Base-by-base conservation (phyloP, 2,797 vertebrate genomes). In the Bradypus variegatus region DNA sequence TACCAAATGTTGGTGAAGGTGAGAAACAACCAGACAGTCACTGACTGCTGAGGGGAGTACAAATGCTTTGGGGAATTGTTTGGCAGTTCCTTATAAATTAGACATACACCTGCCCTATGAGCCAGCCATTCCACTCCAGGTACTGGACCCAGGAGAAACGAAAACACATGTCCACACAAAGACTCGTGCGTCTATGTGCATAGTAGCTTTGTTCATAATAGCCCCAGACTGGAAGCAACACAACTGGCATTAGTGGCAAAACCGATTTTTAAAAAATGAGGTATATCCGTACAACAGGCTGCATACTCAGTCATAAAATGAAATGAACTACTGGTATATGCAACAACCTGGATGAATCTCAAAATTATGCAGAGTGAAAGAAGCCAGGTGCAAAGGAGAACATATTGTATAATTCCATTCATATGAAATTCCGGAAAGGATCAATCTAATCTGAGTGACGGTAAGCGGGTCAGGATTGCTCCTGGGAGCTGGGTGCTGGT, bases 241-340 rank as follows among this genome's bases (percentile, higher is more conserved):
- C 50, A 16, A 16, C 48, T 25, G 41, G 18, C 70, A 18, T 36
- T 33, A 33, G n/a, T 15, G 33, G 80, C 67, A 55, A 86, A 62
- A 36, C 5, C 45, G 85, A 25, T 36, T 60, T 73, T 14, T 23
- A 23, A 8, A 31, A 67, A 48, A 19, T 12, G 18, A 84, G 45
- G 7, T 25, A 2, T 3, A 27, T 27, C 23, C 33, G 1, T 15
- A 23, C 3, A 1, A 4, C 15, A 45, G 38, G 15, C 9, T 3
- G 19, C n/a, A 7, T 25, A 0, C 21, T 31, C 7, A 1, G 70
- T 7, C 16, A 67, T 19, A 25, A 38, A 23, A 33, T 16, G 27
- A 45, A 41, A 50, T 0, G 18, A 31, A 14, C 8, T 11, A 6
- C 1, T 36, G 27, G 5, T 14, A 2, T 4, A 1, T 0, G 1